A percentile compares a stretch with the other conserved stretches of the same genome.
Evolutionary conservation across 1,140 invertebrate genomes (phyloP).

Genomic region (Pissodes strobi): DNA sequence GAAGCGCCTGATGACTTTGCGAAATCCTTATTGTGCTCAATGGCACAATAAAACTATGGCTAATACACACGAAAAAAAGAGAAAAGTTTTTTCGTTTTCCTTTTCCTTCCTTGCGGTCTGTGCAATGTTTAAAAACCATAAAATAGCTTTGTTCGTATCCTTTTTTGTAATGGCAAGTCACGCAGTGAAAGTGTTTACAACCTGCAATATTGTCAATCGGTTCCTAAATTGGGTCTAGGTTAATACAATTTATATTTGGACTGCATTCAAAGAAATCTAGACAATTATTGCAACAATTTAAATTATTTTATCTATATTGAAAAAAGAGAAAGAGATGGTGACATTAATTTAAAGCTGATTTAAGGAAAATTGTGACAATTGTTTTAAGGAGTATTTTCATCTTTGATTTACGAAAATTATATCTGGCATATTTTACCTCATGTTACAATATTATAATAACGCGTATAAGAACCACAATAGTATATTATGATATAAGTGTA

Average conservation of each 20-base stretch:
- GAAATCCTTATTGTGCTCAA: not conserved
- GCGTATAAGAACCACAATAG: no score
- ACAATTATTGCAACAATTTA: no score
- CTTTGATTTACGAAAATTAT: no score
- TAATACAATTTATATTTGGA: not conserved
- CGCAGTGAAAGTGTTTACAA: not conserved
- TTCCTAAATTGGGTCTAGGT: not conserved
- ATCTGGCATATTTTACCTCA: no score
- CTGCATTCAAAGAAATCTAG: no score
- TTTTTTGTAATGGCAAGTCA: not conserved
- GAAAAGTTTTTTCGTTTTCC: not conserved
- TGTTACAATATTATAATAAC: no score
- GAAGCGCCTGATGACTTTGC: not conserved
- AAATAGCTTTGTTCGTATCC: slow-evolving; percentile 2
- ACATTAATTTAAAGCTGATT: no score
- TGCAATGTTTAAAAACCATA: slow-evolving; percentile 3
- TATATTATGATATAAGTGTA: no score
- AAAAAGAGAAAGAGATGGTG: no score
- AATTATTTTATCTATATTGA: no score
- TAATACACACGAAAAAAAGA: slow-evolving; percentile 2
- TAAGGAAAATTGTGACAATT: no score
- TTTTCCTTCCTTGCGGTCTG: not conserved
- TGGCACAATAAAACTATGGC: not conserved
- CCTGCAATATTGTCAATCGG: not conserved
- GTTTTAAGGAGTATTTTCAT: no score